Conservation (phyloP, 2,797 vertebrate genomes). For the Cossypha niveicapilla region DNA sequence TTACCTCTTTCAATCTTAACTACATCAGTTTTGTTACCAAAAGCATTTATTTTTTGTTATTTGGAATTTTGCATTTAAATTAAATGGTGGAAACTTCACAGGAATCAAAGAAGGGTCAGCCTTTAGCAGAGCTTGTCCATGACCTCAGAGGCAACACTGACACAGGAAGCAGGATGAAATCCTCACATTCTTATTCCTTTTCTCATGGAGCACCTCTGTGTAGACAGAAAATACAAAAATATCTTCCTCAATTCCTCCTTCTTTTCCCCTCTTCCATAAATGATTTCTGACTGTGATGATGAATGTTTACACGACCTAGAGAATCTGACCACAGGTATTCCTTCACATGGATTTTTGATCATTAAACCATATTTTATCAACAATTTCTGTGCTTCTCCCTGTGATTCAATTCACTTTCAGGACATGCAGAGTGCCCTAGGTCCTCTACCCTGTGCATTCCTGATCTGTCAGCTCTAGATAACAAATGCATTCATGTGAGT, state of each 20-base stretch:
- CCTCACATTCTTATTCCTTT: not conserved
- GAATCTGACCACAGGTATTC: not conserved
- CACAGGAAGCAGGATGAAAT: not conserved
- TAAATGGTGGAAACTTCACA: not conserved
- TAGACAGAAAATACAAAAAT: not conserved
- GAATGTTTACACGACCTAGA: not conserved
- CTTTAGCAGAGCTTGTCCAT: not conserved
- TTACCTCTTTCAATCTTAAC: not conserved
- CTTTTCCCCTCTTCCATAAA: not conserved
- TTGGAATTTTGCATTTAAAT: not conserved
- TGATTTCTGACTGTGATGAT: not conserved
- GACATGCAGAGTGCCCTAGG: not conserved
- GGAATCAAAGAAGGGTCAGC: not conserved
- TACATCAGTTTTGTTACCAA: not conserved
- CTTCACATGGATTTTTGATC: not conserved
- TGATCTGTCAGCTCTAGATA: conserved; percentile 18
- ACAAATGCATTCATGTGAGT: not conserved
- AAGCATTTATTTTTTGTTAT: accelerated
- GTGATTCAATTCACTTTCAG: not conserved
- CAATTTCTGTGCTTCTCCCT: not conserved
- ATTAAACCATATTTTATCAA: not conserved
- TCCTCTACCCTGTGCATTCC: not conserved
- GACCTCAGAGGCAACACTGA: accelerated
- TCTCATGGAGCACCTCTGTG: not conserved
- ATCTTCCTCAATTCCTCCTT: not conserved